Evolutionary conservation across 2,888 invertebrate species (phyloP), one percentile per base, ranked within the genome.

Genomic region (Dorcus parallelipipedus): DNA sequence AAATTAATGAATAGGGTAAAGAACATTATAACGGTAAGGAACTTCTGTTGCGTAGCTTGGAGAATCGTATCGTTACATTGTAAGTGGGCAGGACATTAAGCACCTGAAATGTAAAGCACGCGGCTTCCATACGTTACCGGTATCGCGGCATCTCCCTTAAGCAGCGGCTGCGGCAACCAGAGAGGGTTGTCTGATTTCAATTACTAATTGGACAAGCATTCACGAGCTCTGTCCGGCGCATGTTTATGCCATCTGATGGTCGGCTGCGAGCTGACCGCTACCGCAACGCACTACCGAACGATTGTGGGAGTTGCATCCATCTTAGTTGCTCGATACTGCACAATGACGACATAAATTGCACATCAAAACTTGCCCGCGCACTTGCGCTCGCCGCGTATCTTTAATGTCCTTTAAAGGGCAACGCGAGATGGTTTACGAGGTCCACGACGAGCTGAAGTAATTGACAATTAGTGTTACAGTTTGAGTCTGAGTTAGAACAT

Each of bases 181-280:
- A 33, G 26, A 70, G 70, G 70, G 69, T 68, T 69, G 70, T 70
- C 72, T 68, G 71, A 72, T 72, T 73, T 71, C 73, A 73, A 72
- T 71, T 72, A 73, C 73, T 73, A 73, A 73, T 73, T 72, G 72
- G 72, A 72, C 71, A 71, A 66, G 66, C 66, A 68, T 71, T 69
- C 68, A 68, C 64, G 67, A 67, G 65, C 63, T 65, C 64, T 67
- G 67, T 67, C 66, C 64, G 58, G 60, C 62, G 62, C 65, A 69
- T 71, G 67, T 69, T 71, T 71, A 70, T 71, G 67, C 67, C 67
- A 70, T 71, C 69, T 67, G 69, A 69, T 70, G 63, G 55, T 43
- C 49, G 52, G 52, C 49, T 40, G 23, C 38, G 38, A 40, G 38
- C 41, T 56, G 54, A 39, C 54, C 54, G 58, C 56, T 54, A 52